Conservation (phyloP, 2,797 vertebrate species). For the Clarias pachynema region DNA sequence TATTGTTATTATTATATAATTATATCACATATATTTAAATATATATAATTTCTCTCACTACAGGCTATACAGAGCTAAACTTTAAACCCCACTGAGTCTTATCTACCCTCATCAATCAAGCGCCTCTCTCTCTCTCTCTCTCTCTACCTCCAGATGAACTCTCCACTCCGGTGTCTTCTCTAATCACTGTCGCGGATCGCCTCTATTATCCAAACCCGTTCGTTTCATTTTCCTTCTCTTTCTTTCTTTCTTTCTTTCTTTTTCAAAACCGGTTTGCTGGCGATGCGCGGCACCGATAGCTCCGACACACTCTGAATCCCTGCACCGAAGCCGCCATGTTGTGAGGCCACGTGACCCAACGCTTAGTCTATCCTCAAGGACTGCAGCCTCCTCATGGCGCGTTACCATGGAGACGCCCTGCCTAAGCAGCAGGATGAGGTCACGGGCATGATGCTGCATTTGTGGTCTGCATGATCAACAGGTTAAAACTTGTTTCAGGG, state of each 20-base stretch:
- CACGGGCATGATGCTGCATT: conserved; percentile 18
- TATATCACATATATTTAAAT: neutral
- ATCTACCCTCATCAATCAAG: neutral
- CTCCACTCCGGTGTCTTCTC: neutral
- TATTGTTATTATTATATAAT: neutral
- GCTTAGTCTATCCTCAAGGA: conserved; percentile 46
- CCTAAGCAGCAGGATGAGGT: conserved; percentile 28
- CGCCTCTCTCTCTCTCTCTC: too few relatives aligned
- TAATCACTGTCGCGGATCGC: neutral
- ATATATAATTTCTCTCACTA: neutral
- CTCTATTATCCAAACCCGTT: neutral
- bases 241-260: neutral
- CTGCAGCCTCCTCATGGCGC: conserved; percentile 57
- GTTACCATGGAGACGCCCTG: conserved; percentile 62
- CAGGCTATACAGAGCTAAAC: conserved; percentile 37
- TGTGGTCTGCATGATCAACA: neutral
- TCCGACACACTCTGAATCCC: conserved; percentile 55
- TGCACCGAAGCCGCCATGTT: conserved; percentile 63
- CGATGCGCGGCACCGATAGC: conserved; percentile 32
- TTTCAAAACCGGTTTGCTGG: neutral
- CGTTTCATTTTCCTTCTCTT: neutral
- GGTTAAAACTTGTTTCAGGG: conserved; percentile 11
- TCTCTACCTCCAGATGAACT: neutral
- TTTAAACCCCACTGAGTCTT: conserved; percentile 34
- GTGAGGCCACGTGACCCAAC: conserved; percentile 62